A percentile compares a stretch with the other conserved stretches of the same genome.
Evolutionary conservation across 2,113 vertebrate genomes (phyloP).

Genomic region (Labeo rohita): DNA sequence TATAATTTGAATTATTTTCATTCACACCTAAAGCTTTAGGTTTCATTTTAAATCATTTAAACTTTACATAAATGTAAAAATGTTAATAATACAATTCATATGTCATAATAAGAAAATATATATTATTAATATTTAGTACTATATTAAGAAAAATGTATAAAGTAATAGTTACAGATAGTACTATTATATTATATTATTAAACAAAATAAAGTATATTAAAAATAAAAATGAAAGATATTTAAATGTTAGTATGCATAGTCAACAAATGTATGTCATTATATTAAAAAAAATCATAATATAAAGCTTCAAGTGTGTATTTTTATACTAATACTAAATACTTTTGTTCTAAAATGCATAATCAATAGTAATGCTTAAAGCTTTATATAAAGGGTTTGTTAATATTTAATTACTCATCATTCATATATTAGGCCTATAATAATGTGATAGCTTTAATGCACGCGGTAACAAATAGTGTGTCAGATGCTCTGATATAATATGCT

Average conservation of each 20-base stretch:
- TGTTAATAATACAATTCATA: too few relatives aligned
- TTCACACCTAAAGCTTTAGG: too few relatives aligned
- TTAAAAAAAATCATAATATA: neutral
- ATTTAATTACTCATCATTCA: neutral
- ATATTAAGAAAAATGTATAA: neutral
- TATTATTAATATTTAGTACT: neutral
- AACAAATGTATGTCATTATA: neutral
- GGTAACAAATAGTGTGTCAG: neutral
- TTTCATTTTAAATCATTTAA: too few relatives aligned
- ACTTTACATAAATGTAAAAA: too few relatives aligned
- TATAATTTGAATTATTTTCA: neutral
- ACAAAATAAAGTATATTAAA: neutral
- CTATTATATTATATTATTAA: too few relatives aligned
- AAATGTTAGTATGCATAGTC: neutral
- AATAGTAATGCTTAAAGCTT: neutral
- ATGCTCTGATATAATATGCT: constrained; percentile 32
- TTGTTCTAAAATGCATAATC: neutral
- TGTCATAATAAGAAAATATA: neutral
- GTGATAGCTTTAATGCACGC: neutral
- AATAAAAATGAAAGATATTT: neutral
- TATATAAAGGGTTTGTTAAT: neutral
- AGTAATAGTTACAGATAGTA: too few relatives aligned
- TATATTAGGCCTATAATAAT: neutral
- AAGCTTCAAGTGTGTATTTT: neutral
- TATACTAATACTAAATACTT: neutral